Evolutionary conservation across 92 coral and sea anemone genomes (phyloP).

Genomic region (Phenganax stokvisi): DNA sequence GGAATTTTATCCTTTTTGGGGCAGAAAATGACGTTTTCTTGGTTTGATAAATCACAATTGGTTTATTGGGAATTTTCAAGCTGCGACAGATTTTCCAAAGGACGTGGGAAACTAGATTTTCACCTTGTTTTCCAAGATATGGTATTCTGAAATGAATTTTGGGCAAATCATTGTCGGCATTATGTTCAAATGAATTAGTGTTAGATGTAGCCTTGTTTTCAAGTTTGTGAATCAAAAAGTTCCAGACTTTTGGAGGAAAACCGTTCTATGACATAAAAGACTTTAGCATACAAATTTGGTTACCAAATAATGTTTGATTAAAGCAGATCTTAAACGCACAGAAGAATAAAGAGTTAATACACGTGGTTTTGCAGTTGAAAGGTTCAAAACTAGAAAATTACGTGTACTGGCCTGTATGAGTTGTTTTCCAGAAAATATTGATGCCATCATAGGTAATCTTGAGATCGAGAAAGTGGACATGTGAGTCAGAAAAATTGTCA

Average conservation of each 20-base stretch:
- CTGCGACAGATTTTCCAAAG: background rate
- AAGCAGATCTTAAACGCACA: background rate
- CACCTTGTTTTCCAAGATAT: conserved; percentile 3
- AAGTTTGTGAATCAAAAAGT: background rate
- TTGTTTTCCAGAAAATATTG: no score
- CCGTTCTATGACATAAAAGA: conserved; percentile 3
- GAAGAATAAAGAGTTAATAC: background rate
- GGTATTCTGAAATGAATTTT: background rate
- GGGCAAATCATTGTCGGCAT: background rate
- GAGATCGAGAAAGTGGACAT: no score
- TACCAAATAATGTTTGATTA: background rate
- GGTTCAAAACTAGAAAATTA: conserved; percentile 5
- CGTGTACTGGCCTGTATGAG: no score
- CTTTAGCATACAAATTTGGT: background rate
- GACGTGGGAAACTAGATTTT: background rate
- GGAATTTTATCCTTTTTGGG: conserved; percentile 19
- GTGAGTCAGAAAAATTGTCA: background rate
- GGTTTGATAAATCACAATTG: background rate
- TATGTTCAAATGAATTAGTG: background rate
- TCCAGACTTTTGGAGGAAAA: background rate
- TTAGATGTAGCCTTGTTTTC: background rate
- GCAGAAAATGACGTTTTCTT: background rate
- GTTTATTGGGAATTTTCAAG: background rate
- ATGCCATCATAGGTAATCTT: no score
- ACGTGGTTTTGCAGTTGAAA: background rate